These are phyloP conservation scores for Glyptemys insculpta DNA, from an alignment of 2,797 vertebrate genomes.

Conservation along the genomic window DNA sequence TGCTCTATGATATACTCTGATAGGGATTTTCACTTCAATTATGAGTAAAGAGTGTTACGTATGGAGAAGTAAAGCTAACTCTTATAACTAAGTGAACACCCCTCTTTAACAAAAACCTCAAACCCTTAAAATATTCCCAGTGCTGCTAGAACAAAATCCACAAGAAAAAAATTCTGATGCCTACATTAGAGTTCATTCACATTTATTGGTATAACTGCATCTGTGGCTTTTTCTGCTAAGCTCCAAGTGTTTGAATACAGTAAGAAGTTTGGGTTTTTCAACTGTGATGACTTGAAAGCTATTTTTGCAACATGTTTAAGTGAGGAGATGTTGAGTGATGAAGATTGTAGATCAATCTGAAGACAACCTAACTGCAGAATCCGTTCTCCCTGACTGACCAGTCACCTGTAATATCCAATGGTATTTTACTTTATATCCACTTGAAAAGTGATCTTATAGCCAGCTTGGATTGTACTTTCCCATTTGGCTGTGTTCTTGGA, in stretches of 20 bases:
- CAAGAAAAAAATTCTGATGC: background rate
- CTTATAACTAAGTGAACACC: background rate
- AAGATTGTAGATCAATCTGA: background rate
- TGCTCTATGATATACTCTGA: background rate
- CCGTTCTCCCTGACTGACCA: background rate
- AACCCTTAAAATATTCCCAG: background rate
- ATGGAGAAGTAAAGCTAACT: background rate
- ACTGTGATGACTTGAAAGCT: background rate
- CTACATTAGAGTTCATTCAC: background rate
- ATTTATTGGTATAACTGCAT: background rate
- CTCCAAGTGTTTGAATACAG: background rate
- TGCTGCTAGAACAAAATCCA: background rate
- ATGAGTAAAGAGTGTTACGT: background rate
- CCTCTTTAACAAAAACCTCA: background rate
- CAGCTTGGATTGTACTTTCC: background rate
- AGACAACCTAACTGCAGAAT: conserved; percentile 19
- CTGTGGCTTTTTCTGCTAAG: background rate
- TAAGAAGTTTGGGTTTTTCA: background rate
- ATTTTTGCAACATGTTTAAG: conserved; percentile 19
- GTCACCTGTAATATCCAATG: background rate
- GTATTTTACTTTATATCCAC: background rate
- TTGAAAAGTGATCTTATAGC: background rate
- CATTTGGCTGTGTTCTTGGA: conserved; percentile 2
- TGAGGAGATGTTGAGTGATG: background rate
- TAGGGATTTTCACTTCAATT: background rate